Base-by-base conservation (phyloP, 35 echinoderm and acorn worm genomes). In the Apostichopus japonicus region DNA sequence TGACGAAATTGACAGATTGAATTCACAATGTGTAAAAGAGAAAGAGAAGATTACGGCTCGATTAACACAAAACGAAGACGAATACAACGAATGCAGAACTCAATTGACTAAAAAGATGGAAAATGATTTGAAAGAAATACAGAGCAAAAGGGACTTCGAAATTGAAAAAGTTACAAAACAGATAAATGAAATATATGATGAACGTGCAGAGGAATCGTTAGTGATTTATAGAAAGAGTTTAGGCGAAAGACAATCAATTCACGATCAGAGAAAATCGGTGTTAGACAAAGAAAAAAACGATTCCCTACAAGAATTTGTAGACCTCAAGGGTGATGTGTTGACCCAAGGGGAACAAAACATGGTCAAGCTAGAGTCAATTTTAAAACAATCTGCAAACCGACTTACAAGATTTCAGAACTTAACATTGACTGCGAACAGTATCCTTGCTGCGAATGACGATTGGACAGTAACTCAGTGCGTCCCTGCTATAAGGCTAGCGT, bases 361-460 rank as follows among this genome's bases (percentile, higher is more conserved):
- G 16, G 16, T 14, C 1, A 54, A 3, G 51, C 16, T 89, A 17
- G 22, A 67, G 19, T 17, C 24, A 4, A 72, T 27, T 11, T 89
- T 63, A 13, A 22, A 54, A 8, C 1, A 24, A 4, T 14, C 51
- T 52, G 86, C 73, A 53, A 51, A 63, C 23, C 71, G 21, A 89
- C 23, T 23, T 8, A 67, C 23, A 89, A 61, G 86, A 13, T 89
- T 53, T 13, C 61, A 89, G 24, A 89, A 73, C 86, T 7, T 89
- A 1, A 89, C 51, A 23, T 59, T 63, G 4, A 89, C 86, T 33
- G 86, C 10, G 2, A 4, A 5, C 16, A 89, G 23, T 27, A 25
- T 89, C 51, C 86, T 89, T 72, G 86, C 6, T 1, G 61, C 86
- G 24, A 73, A 27, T 51, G 51, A 89, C 62, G 86, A 89, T 63